These are phyloP conservation scores for Peromyscus leucopus DNA, from an alignment of 2,113 vertebrate species.

Conservation along the genomic window DNA sequence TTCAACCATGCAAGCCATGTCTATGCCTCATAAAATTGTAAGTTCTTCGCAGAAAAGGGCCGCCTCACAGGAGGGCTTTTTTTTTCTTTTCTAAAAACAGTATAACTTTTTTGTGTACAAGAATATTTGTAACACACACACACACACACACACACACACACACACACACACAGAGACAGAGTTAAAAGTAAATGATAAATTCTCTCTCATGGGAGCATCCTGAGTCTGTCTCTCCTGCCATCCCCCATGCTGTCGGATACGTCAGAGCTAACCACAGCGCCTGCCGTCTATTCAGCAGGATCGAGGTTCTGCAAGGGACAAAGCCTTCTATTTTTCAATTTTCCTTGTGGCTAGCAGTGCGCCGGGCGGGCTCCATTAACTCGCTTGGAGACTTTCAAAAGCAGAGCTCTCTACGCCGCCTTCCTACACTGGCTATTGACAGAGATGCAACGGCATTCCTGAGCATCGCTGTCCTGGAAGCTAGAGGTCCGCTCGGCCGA, in stretches of 20 bases:
- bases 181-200: neutral
- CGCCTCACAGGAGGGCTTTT: neutral
- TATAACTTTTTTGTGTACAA: neutral
- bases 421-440: neutral
- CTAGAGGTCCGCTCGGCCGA: conserved; percentile 34
- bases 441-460: neutral
- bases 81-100: neutral
- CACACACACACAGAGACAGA: no score
- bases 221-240: neutral
- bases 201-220: neutral
- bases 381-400: neutral
- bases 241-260: neutral
- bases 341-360: neutral
- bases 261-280: neutral
- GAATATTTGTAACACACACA: neutral
- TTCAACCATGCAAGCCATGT: neutral
- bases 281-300: neutral
- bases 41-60: neutral
- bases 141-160: neutral
- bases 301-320: neutral
- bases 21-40: neutral
- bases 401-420: neutral
- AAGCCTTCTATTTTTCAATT: neutral
- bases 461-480: neutral
- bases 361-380: neutral